These are phyloP conservation scores for Macropis europaea DNA, from an alignment of 2,888 invertebrate genomes.

Conservation along the genomic window DNA sequence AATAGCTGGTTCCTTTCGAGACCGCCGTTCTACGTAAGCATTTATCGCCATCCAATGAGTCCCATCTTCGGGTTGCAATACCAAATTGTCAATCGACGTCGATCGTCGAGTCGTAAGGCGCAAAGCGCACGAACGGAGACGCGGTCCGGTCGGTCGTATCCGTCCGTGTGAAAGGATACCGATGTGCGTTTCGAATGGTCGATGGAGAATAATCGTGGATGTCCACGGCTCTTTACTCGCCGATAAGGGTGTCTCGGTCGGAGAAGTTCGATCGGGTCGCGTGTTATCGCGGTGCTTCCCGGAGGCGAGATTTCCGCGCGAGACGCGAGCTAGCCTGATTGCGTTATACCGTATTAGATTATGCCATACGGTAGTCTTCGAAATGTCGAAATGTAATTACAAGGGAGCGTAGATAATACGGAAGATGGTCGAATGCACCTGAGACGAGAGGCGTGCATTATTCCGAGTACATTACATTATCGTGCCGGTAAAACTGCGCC, in stretches of 20 bases:
- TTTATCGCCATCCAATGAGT: too few species aligned
- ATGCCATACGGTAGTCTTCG: conserved; percentile 30
- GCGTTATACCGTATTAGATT: conserved; percentile 43
- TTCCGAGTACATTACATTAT: conserved; percentile 29
- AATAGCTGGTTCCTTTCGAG: too few species aligned
- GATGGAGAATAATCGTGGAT: too few species aligned
- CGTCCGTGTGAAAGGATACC: too few species aligned
- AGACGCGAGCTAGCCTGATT: conserved; percentile 31
- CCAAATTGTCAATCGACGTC: too few species aligned
- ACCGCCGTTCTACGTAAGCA: too few species aligned
- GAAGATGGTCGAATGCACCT: conserved; percentile 29
- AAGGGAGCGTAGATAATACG: conserved; percentile 32
- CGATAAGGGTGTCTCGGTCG: not conserved
- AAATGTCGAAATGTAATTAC: conserved; percentile 51
- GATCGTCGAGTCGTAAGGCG: too few species aligned
- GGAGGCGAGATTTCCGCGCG: conserved; percentile 21
- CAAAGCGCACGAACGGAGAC: too few species aligned
- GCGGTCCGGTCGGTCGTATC: too few species aligned
- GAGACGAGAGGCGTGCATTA: conserved; percentile 39
- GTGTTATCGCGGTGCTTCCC: conserved; percentile 10
- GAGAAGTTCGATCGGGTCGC: conserved; percentile 19
- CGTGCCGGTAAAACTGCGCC: conserved; percentile 13
- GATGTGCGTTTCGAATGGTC: too few species aligned
- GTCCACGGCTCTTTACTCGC: not conserved
- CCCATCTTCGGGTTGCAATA: too few species aligned